Evolutionary conservation across 1,140 invertebrate genomes (phyloP).

Genomic region (Pomacea maculata): DNA sequence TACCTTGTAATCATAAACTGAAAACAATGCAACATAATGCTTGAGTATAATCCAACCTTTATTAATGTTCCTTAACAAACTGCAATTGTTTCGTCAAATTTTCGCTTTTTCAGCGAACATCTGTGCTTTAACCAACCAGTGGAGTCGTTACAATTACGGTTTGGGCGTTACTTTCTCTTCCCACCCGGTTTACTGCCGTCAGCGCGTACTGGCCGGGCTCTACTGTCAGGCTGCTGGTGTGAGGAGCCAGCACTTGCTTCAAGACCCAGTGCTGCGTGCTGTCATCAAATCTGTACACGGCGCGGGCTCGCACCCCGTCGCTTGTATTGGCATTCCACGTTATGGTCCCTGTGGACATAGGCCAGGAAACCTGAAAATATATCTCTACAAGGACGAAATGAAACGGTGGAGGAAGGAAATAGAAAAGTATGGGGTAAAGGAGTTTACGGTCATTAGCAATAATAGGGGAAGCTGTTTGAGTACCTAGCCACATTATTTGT

Average conservation of each 20-base stretch:
- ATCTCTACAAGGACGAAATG: too few relatives aligned
- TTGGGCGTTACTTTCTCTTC: background rate
- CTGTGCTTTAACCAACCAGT: background rate
- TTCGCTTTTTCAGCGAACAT: too few relatives aligned
- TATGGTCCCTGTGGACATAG: background rate
- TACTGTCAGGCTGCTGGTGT: background rate
- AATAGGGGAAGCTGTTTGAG: background rate
- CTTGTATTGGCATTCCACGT: background rate
- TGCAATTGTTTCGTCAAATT: too few relatives aligned
- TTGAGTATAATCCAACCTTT: too few relatives aligned
- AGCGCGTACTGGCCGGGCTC: slow-evolving; percentile 10
- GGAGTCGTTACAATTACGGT: background rate
- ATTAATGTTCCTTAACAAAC: too few relatives aligned
- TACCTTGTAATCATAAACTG: too few relatives aligned
- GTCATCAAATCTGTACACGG: slow-evolving; percentile 9
- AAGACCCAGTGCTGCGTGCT: background rate
- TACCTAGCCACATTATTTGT: too few relatives aligned
- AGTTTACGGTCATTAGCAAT: background rate
- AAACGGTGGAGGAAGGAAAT: background rate
- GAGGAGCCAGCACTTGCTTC: background rate
- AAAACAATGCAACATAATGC: too few relatives aligned
- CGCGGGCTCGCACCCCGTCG: slow-evolving; percentile 1
- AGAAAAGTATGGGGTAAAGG: background rate
- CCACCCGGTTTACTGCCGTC: slow-evolving; percentile 13
- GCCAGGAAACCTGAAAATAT: background rate